Evolutionary conservation across 2,113 vertebrate genomes (phyloP).

Genomic region (Tetraodon nigroviridis): DNA sequence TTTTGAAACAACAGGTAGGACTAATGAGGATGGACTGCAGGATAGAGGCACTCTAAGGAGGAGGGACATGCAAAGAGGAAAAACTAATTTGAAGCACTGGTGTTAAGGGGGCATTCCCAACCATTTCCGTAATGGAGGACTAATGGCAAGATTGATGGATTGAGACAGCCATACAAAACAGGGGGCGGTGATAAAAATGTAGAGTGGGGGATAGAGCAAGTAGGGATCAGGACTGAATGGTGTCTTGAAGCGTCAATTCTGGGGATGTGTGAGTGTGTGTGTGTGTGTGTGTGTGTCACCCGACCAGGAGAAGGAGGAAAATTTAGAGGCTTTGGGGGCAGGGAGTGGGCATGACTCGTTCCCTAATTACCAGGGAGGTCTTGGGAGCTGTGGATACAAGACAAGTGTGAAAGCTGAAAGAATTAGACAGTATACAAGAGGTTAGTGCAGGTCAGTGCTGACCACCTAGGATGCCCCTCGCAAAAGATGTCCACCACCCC

Average conservation of each 20-base stretch:
- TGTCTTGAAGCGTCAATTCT: conserved; percentile 77
- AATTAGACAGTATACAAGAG: conserved; percentile 94
- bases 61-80: conserved; percentile 69
- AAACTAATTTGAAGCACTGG: conserved; percentile 63
- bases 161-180: conserved; percentile 92
- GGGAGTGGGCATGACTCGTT: conserved; percentile 77
- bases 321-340: conserved; percentile 83
- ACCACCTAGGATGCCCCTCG: conserved; percentile 92
- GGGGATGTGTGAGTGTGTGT: conserved; percentile 63
- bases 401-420: conserved; percentile 81
- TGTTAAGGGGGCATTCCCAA: conserved; percentile 80
- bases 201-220: conserved; percentile 68
- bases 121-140: conserved; percentile 83
- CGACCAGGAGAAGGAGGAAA: conserved; percentile 72
- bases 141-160: conserved; percentile 99
- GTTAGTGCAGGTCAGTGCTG: conserved; percentile 83
- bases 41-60: conserved; percentile 47
- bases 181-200: conserved; percentile 75
- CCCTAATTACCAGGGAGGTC: conserved; percentile 99
- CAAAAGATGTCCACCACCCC: conserved; percentile 39
- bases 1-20: conserved; percentile 42
- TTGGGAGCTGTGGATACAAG: conserved; percentile 79
- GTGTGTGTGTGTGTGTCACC: conserved; percentile 63
- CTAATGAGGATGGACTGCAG: conserved; percentile 12
- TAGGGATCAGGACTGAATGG: conserved; percentile 66